A percentile compares a stretch with the other conserved stretches of the same genome.
Conservation (phyloP, 2,888 invertebrate genomes). For the Xestia sexstrigata region DNA sequence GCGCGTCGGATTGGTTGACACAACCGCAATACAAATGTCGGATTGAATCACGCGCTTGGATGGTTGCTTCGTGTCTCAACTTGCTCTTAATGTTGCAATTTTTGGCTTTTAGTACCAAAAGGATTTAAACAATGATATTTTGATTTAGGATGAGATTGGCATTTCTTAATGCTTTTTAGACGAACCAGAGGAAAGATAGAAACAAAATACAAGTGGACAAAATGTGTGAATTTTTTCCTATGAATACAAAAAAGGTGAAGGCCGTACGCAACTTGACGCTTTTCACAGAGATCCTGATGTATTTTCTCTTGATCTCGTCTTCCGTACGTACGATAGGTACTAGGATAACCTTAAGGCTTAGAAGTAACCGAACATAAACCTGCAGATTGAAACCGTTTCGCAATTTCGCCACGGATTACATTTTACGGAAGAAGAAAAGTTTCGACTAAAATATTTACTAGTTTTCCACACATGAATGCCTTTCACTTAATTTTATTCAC, state of each 20-base stretch:
- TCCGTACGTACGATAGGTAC: neutral
- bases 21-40: slow-evolving; percentile 49
- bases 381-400: neutral
- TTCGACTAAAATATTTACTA: neutral
- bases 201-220: neutral
- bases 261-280: neutral
- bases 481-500: slow-evolving; percentile 19
- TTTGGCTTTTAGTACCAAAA: neutral
- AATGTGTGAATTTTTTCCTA: neutral
- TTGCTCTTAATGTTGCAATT: neutral
- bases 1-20: slow-evolving; percentile 1
- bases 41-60: slow-evolving; percentile 36
- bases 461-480: neutral
- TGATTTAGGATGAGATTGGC: no score
- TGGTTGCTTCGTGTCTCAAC: slow-evolving; percentile 18
- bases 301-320: neutral
- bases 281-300: neutral
- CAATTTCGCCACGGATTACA: neutral
- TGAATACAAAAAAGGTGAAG: neutral
- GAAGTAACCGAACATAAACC: neutral
- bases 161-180: no score
- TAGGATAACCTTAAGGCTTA: slow-evolving; percentile 12
- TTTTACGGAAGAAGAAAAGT: neutral
- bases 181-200: neutral
- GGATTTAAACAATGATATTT: neutral